Conservation (phyloP, 2,113 vertebrate species). For the Himantopus leucocephalus region DNA sequence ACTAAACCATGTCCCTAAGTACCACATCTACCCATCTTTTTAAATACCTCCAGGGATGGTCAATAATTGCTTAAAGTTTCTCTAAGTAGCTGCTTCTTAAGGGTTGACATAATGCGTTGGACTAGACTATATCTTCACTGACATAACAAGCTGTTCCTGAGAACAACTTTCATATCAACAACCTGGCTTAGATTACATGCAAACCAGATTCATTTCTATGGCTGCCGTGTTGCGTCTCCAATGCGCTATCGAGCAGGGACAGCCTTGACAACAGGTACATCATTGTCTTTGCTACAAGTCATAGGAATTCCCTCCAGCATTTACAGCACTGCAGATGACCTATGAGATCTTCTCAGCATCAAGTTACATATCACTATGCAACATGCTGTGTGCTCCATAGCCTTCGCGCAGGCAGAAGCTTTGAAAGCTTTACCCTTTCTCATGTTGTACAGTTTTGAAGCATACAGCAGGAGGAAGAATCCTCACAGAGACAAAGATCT, state of each 20-base stretch:
- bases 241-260: rapidly evolving
- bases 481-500: not conserved
- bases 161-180: not conserved
- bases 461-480: not conserved
- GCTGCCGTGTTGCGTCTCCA: not conserved
- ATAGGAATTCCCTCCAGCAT: not conserved
- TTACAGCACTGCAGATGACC: not conserved
- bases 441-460: not conserved
- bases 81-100: not conserved
- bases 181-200: rapidly evolving
- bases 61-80: not conserved
- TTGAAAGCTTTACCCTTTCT: not conserved
- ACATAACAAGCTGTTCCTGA: not conserved
- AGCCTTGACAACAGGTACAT: not conserved
- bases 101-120: not conserved
- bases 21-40: too few species aligned
- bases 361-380: not conserved
- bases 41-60: too few species aligned
- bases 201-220: not conserved
- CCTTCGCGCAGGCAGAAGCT: not conserved
- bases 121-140: not conserved
- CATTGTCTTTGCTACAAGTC: not conserved
- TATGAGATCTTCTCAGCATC: not conserved
- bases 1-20: too few species aligned
- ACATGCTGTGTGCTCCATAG: rapidly evolving